Evolutionary conservation across 2,797 vertebrate species (phyloP).

Genomic region (Scolopax bukidnonensis): DNA sequence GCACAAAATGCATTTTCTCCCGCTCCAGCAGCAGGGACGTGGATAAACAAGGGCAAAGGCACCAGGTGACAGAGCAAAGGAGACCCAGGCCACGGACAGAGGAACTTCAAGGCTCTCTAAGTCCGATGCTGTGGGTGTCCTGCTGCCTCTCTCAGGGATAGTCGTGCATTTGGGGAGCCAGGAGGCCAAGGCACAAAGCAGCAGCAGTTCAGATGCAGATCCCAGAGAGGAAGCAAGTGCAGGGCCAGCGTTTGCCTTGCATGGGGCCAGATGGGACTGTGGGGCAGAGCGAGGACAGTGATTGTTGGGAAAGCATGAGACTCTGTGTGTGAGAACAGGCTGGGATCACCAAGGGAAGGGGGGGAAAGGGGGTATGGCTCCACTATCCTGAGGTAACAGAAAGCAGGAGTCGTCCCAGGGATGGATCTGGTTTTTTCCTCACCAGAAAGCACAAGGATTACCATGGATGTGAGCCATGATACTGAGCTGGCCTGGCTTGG

Average conservation of each 20-base stretch:
- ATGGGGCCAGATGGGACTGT: accelerated
- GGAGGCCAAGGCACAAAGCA: neutral
- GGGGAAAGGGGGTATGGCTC: neutral
- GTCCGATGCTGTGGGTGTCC: too few relatives aligned
- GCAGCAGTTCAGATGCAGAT: neutral
- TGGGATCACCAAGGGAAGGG: neutral
- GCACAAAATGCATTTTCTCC: neutral
- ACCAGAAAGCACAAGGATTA: neutral
- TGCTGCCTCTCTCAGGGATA: accelerated
- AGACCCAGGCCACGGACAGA: neutral
- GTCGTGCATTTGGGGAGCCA: neutral
- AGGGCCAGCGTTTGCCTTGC: neutral
- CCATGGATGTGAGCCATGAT: neutral
- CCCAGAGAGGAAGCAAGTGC: neutral
- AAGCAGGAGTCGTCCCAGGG: neutral
- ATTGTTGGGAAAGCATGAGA: too few relatives aligned
- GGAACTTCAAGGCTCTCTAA: neutral
- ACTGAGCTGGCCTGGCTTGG: neutral
- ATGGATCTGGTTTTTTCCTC: neutral
- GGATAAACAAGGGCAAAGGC: neutral
- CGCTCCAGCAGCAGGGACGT: neutral
- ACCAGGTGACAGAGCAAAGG: neutral
- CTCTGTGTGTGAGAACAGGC: neutral
- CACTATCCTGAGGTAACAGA: neutral
- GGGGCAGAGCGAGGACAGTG: neutral